phyloP scores from a whole-genome alignment of 2,113 vertebrate genomes.

The Burhinus oedicnemus region DNA sequence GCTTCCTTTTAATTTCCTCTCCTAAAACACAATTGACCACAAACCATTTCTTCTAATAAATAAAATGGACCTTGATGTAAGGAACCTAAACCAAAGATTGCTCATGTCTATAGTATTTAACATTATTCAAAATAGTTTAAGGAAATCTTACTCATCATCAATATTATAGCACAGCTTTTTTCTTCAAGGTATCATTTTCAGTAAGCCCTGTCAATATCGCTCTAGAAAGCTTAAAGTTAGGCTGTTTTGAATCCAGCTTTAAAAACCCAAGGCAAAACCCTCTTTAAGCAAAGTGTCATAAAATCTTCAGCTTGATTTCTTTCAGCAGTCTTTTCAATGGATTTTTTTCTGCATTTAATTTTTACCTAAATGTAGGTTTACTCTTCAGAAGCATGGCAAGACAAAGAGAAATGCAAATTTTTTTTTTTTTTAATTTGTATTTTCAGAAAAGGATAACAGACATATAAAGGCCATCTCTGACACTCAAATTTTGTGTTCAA shows the following conservation, averaged over 20 bases:
- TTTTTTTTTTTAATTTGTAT: neutral
- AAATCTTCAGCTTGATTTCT: neutral
- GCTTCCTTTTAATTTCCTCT: neutral
- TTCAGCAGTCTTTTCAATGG: neutral
- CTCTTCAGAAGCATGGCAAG: neutral
- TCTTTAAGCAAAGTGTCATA: neutral
- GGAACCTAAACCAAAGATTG: neutral
- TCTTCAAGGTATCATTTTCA: neutral
- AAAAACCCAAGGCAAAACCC: neutral
- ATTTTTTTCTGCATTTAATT: neutral
- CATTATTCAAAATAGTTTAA: neutral
- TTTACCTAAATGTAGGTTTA: neutral
- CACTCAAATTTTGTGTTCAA: neutral
- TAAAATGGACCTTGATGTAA: neutral
- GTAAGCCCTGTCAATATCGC: neutral
- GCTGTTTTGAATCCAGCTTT: neutral
- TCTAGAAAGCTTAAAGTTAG: neutral
- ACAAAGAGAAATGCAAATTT: neutral
- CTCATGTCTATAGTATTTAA: neutral
- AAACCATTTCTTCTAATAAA: neutral
- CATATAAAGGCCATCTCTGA: neutral
- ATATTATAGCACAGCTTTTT: neutral
- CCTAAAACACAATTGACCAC: neutral
- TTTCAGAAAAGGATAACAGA: neutral
- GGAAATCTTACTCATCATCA: accelerated